A percentile compares a stretch with the other conserved stretches of the same genome.
phyloP scores from a whole-genome alignment of 2,888 invertebrate genomes.

The Lumbricus terrestris region DNA sequence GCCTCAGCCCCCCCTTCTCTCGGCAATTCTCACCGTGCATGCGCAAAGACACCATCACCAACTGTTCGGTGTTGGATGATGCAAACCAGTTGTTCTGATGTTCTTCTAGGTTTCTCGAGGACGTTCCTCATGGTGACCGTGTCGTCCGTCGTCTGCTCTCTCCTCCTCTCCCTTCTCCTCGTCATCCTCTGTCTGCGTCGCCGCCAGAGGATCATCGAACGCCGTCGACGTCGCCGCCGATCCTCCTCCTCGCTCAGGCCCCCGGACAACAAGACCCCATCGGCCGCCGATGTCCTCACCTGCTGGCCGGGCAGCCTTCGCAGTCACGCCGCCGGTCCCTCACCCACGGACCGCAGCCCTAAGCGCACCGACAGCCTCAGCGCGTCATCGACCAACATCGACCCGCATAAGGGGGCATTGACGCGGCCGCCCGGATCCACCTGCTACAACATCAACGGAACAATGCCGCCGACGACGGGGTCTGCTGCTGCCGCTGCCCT shows the following conservation, averaged over 20 bases:
- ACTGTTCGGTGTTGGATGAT: too few species aligned
- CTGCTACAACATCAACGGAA: neutral
- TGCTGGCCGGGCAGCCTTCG: neutral
- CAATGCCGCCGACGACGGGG: too few species aligned
- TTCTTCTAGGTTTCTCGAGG: neutral
- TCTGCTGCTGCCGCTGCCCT: neutral
- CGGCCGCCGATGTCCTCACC: neutral
- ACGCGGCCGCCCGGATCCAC: neutral
- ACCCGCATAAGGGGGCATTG: neutral
- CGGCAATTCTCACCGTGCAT: too few species aligned
- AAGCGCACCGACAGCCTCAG: neutral
- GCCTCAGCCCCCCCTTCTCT: too few species aligned
- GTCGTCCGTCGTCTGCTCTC: neutral
- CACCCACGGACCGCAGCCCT: neutral
- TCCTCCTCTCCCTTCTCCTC: neutral
- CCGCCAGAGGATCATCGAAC: neutral
- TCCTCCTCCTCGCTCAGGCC: neutral
- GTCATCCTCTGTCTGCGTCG: constrained; percentile 5
- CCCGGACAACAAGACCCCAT: neutral
- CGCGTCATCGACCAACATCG: neutral
- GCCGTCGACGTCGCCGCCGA: neutral
- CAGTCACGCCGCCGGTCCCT: neutral
- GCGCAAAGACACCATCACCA: too few species aligned
- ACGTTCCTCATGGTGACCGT: neutral
- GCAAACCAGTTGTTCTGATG: too few species aligned